Conservation (phyloP, 2,113 vertebrate genomes). For the Marcusenius ussheri region DNA sequence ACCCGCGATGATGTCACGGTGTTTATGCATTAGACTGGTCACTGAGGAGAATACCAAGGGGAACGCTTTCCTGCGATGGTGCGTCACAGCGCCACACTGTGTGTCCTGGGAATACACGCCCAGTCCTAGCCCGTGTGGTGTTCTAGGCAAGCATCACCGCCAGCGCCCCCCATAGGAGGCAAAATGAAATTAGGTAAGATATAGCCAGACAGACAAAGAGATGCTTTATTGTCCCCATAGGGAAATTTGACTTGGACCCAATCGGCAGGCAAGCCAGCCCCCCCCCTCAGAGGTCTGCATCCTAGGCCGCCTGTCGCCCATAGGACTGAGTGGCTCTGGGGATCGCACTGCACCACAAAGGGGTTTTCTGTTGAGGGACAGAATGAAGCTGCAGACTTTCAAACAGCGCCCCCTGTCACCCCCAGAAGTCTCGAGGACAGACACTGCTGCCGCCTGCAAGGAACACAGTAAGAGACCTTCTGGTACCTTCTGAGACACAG, state of each 20-base stretch:
- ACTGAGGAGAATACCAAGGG: not conserved
- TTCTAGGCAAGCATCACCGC: not conserved
- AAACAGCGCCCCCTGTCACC: not conserved
- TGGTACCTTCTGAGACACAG: not conserved
- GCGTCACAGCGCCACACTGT: not conserved
- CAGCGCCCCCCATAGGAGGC: not conserved
- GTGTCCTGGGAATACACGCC: not conserved
- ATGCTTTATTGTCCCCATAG: too few relatives aligned
- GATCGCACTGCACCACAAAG: not conserved
- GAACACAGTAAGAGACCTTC: not conserved
- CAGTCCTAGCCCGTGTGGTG: not conserved
- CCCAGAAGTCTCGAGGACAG: not conserved
- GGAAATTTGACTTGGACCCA: too few relatives aligned
- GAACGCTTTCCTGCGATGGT: not conserved
- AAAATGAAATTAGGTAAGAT: not conserved
- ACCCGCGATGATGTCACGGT: not conserved
- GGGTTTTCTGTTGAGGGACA: not conserved
- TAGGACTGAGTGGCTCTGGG: not conserved
- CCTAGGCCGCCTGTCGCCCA: not conserved
- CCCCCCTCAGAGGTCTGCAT: not conserved
- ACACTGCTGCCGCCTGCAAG: not conserved
- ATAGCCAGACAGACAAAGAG: too few relatives aligned
- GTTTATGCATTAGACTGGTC: not conserved
- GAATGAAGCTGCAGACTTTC: not conserved
- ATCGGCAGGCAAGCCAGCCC: not conserved